Evolutionary conservation across 2,888 invertebrate genomes (phyloP), one percentile per base, ranked within the genome.

Genomic region (Lordiphosa fenestrarum): DNA sequence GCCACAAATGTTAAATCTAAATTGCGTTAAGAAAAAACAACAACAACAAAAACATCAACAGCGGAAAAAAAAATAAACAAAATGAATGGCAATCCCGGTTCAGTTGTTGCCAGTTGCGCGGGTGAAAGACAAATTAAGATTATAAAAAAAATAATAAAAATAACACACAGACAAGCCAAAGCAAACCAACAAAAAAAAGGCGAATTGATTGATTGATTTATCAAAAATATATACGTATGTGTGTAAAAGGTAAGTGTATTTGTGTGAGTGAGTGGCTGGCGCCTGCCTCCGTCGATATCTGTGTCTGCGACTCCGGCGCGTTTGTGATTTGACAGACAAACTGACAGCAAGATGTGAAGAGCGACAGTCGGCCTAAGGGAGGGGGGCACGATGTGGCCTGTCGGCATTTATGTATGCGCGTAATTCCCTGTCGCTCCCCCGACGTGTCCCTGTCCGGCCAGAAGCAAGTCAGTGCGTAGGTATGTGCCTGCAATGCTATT

Each of bases 121-220:
- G 74, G 59, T 78, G 84, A 81, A 81, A 81, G 84, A 81, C 80
- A 81, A 81, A 84, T 81, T 81, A 81, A 81, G 84, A 81, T 84
- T 81, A 81, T 84, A 84, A 72, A 84, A 81, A 67, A 62, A 49
- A 77, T 71, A 78, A 84, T 69, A 84, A 77, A 73, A 77, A 82
- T 55, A 78, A 71, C 80, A 52, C 71, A 51, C 42, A 61, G 40
- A 50, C 48, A 58, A 53, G 23, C 36, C 15, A 53, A 39, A 30
- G 9, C 39, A 53, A 53, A 39, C 51, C 23, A 40, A 21, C 12
- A 48, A 51, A 61, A 54, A 48, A 61, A 69, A 62, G 47, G 47
- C 66, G 69, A 71, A 83, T 82, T 83, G 85, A 82, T 82, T 82
- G 81, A 82, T 82, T 82, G 81, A 82, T 82, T 85, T 85, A 82